Percentiles rank a stretch among this genome's conserved stretches.
phyloP scores from a whole-genome alignment of 2,113 vertebrate genomes.

The Otus sunia region DNA sequence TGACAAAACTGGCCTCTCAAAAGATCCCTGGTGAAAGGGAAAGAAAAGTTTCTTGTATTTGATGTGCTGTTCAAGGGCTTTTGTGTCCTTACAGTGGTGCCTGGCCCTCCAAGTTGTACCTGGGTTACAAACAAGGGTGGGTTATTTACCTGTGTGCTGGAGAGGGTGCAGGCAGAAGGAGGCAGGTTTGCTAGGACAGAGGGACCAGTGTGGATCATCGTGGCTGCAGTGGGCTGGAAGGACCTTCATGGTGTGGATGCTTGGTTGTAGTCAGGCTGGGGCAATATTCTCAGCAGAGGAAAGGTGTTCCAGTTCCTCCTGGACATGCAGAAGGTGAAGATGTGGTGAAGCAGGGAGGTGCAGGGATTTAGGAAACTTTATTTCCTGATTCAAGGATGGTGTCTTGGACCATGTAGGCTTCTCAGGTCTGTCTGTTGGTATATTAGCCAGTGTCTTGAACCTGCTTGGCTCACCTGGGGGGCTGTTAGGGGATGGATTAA shows the following conservation, averaged over 20 bases:
- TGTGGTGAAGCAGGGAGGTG: not conserved
- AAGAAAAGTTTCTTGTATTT: rapidly evolving
- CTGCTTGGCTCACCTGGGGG: not conserved
- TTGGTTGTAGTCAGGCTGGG: not conserved
- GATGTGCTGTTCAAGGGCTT: not conserved
- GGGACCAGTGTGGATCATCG: rapidly evolving
- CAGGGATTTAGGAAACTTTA: not conserved
- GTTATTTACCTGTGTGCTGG: not conserved
- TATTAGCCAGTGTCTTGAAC: not conserved
- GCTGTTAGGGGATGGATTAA: not conserved
- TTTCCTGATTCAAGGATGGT: not conserved
- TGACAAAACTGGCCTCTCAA: not conserved
- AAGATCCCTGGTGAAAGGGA: not conserved
- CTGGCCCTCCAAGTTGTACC: no score
- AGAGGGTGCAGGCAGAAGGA: not conserved
- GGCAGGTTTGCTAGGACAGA: not conserved
- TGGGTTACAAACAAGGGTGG: not conserved
- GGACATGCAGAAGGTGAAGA: not conserved
- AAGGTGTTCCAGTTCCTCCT: not conserved
- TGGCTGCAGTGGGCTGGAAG: not conserved
- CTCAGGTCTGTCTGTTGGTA: not conserved
- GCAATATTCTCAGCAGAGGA: not conserved
- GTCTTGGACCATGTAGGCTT: not conserved
- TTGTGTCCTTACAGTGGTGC: rapidly evolving
- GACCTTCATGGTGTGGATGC: not conserved